phyloP scores from a whole-genome alignment of 1,140 invertebrate species.

The Antheraea mylitta region DNA sequence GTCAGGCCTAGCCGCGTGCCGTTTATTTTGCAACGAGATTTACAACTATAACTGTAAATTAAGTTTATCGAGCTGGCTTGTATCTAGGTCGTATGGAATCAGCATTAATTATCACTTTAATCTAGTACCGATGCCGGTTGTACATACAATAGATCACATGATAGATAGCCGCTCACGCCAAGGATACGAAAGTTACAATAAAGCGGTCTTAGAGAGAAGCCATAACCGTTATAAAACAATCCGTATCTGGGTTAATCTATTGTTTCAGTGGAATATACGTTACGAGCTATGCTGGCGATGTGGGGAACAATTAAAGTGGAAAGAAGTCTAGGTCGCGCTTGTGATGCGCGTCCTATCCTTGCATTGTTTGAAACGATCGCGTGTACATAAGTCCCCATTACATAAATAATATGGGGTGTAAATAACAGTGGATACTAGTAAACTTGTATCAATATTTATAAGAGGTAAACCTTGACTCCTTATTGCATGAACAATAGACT shows the following conservation, averaged over 20 bases:
- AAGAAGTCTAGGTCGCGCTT: conserved; percentile 70
- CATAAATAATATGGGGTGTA: conserved; percentile 71
- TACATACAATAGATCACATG: conserved; percentile 76
- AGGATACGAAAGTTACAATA: conserved; percentile 69
- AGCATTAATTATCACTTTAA: conserved; percentile 77
- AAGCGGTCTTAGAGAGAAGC: conserved; percentile 42
- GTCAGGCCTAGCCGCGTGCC: conserved; percentile 66
- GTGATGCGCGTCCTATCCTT: conserved; percentile 56
- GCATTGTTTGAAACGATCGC: conserved; percentile 71
- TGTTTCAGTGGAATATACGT: conserved; percentile 57
- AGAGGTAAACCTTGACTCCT: conserved; percentile 37
- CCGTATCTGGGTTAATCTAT: conserved; percentile 61
- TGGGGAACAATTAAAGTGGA: conserved; percentile 62
- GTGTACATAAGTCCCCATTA: conserved; percentile 73
- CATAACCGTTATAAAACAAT: conserved; percentile 28
- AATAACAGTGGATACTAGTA: conserved; percentile 29
- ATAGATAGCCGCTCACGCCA: conserved; percentile 69
- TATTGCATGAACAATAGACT: conserved; percentile 32
- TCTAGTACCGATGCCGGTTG: conserved; percentile 72
- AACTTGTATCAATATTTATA: conserved; percentile 43
- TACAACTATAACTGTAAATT: conserved; percentile 78
- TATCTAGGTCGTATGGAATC: conserved; percentile 78
- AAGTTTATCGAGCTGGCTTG: conserved; percentile 71
- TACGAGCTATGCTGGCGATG: conserved; percentile 49
- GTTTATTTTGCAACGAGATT: conserved; percentile 76